Base-by-base conservation (phyloP, 2,113 vertebrate genomes). In the Axis porcinus region DNA sequence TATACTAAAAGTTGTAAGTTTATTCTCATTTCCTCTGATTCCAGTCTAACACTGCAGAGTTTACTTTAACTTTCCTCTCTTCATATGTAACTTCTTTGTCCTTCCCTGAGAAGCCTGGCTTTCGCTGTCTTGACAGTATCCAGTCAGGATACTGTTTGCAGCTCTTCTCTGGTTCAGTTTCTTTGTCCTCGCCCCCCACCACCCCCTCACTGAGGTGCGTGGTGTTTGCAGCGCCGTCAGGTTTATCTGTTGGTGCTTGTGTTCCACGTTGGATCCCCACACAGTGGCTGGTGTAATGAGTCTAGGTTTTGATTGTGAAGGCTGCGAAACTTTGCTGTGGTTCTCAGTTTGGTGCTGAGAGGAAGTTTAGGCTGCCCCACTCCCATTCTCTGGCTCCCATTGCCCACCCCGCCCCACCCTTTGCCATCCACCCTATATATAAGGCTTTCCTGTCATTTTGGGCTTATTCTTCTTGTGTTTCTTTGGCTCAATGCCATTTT, bases 401-500 rank as follows among this genome's bases (percentile, higher is more conserved):
- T 58, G 50, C 33, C 50, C 33, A 28, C 52, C 15, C 9, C 6
- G 2, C 13, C 43, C 13, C 36, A 2, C n/a, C 17, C 67, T 70
- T 17, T 7, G 13, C 28, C 55, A 7, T 6, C 25, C 1, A 23
- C 70, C 17, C 50, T 23, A 0, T 15, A 70, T 23, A 2, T 60
- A 84, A 12, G n/a, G 27, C 70, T 0, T 47, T 30, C 92, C 64
- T 64, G 33, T 87, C 16, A 11, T 62, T 87, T 87, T 28, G 84
- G n/a, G 19, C 12, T 84, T 91, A 28, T 23, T 79, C 70, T 91
- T 62, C 15, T 50, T 54, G 12, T 54, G 6, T 96, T 86, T 98
- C 90, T 62, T 93, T 83, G 92, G 30, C 55, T 79, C 36, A 55
- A 27, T 74, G 62, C 62, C 57, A 17, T 92, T 91, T 95, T 87